A percentile compares a stretch with the other conserved stretches of the same genome.
phyloP scores from a whole-genome alignment of 2,888 invertebrate genomes.

The Acanthosepion pharaonis region DNA sequence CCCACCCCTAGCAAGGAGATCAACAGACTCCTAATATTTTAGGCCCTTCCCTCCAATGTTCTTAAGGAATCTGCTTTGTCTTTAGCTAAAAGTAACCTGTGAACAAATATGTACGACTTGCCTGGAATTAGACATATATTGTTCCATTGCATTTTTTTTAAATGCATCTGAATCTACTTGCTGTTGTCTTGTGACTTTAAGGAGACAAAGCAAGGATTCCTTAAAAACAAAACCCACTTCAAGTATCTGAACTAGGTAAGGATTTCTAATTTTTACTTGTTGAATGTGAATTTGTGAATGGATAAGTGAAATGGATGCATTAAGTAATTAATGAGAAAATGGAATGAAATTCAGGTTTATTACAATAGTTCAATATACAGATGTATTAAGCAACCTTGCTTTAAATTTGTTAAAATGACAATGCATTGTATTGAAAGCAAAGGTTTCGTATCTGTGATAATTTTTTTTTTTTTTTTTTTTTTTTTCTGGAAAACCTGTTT shows the following conservation, averaged over 20 bases:
- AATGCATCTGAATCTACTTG: neutral
- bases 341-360: neutral
- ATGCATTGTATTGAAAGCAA: neutral
- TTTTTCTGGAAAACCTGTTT: neutral
- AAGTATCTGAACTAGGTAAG: neutral
- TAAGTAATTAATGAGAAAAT: neutral
- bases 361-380: neutral
- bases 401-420: neutral
- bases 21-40: neutral
- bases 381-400: neutral
- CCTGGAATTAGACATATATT: conserved; percentile 45
- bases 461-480: neutral
- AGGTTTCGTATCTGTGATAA: conserved; percentile 33
- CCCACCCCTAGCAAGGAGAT: neutral
- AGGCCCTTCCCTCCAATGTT: neutral
- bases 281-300: neutral
- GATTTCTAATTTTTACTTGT: neutral
- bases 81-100: neutral
- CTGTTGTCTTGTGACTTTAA: neutral
- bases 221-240: neutral
- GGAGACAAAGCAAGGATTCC: neutral
- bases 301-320: neutral
- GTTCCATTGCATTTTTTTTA: neutral
- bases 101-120: conserved; percentile 43
- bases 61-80: neutral